Conservation (phyloP, 1,140 invertebrate species). For the Conopomorpha cramerella region DNA sequence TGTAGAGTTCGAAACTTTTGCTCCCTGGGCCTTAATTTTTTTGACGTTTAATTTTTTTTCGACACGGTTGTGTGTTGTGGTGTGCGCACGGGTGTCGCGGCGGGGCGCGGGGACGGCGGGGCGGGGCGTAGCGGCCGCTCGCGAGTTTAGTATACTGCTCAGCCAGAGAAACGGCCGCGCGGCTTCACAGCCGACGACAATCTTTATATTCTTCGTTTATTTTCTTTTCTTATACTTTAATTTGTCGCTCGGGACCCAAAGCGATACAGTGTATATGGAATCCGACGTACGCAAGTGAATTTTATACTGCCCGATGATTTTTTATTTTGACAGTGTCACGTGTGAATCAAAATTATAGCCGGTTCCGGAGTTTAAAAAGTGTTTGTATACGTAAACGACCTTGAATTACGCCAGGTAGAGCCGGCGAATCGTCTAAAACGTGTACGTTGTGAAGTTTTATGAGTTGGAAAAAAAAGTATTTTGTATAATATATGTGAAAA, state of each 20-base stretch:
- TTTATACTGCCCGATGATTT: slow-evolving; percentile 22
- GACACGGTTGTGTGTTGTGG: slow-evolving; percentile 29
- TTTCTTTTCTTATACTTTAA: slow-evolving; percentile 60
- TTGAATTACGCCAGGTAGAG: slow-evolving; percentile 46
- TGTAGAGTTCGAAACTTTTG: too few relatives aligned
- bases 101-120: slow-evolving; percentile 26
- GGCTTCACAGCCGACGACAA: slow-evolving; percentile 46
- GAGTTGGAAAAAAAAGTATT: too few relatives aligned
- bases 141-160: slow-evolving; percentile 53
- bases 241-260: slow-evolving; percentile 33
- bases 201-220: slow-evolving; percentile 52
- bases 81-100: slow-evolving; percentile 31
- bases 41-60: slow-evolving; percentile 38
- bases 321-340: slow-evolving; percentile 54
- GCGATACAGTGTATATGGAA: slow-evolving; percentile 26
- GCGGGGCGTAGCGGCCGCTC: slow-evolving; percentile 38
- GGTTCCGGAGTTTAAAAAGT: slow-evolving; percentile 50
- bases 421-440: slow-evolving; percentile 33
- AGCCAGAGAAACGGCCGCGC: slow-evolving; percentile 54
- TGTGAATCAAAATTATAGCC: slow-evolving; percentile 47
- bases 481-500: slow-evolving; percentile 17
- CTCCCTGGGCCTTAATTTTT: too few relatives aligned
- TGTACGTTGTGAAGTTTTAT: slow-evolving; percentile 25
- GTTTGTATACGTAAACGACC: slow-evolving; percentile 46
- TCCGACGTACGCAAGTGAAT: slow-evolving; percentile 28